A percentile compares a stretch with the other conserved stretches of the same genome.
phyloP scores from a whole-genome alignment of 1,140 invertebrate genomes.

The Pogonomyrmex californicus region DNA sequence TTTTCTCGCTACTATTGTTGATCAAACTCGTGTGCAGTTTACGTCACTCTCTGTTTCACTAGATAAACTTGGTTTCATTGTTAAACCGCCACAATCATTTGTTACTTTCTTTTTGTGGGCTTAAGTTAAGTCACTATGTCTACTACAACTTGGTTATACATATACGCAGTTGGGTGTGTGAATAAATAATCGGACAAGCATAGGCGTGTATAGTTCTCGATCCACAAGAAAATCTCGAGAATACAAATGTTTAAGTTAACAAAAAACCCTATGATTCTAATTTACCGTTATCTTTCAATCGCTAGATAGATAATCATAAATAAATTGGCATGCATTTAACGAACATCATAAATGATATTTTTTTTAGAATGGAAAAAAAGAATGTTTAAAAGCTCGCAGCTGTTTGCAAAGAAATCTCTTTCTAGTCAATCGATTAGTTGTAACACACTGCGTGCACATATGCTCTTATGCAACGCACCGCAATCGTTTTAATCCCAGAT shows the following conservation, averaged over 20 bases:
- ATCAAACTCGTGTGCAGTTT: constrained; percentile 57
- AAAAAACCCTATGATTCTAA: constrained; percentile 1
- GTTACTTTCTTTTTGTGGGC: constrained; percentile 81
- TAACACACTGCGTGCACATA: constrained; percentile 8
- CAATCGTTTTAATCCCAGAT: constrained; percentile 75
- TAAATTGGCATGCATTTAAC: constrained; percentile 3
- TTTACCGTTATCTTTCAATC: background rate
- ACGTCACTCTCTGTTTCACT: constrained; percentile 27
- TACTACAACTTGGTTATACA: constrained; percentile 73
- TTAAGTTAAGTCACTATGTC: constrained; percentile 78
- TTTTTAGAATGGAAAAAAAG: background rate
- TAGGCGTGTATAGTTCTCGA: constrained; percentile 2
- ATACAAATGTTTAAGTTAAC: constrained; percentile 48
- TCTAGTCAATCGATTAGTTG: constrained; percentile 33
- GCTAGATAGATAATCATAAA: background rate
- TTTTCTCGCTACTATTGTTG: constrained; percentile 47
- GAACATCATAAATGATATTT: constrained; percentile 4
- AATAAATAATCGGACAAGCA: constrained; percentile 68
- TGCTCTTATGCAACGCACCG: constrained; percentile 65
- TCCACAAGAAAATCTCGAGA: constrained; percentile 69
- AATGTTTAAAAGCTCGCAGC: background rate
- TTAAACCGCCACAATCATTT: constrained; percentile 80
- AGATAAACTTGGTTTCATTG: constrained; percentile 75
- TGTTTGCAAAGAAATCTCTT: constrained; percentile 17
- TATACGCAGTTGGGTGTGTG: constrained; percentile 69